Evolutionary conservation across 2,113 vertebrate genomes (phyloP), one percentile per base, ranked within the genome.

Genomic region (Spermophilus dauricus): DNA sequence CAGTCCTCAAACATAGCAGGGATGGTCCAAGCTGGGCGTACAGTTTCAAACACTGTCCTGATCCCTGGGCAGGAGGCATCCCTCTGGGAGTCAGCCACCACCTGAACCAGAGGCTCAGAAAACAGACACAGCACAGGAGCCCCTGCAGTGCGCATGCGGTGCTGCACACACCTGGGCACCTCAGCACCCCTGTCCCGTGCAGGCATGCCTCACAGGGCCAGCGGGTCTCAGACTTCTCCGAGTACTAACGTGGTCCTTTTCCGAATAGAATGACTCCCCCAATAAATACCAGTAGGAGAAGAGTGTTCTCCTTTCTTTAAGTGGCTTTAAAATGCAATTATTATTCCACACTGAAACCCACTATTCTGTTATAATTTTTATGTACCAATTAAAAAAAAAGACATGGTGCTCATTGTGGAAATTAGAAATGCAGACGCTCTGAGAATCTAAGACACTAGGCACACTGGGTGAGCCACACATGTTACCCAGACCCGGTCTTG

Each of bases 221-320:
- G n/a, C 2, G 0, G 5, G 32, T 30, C 34, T 37, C 42, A 30
- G 1, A 18, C 4, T 18, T 18, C 22, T 18, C 24, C 11, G 4
- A 45, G 24, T 30, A 6, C 30, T 1, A 4, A 26, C 14, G 13
- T 3, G 1, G 34, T 37, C 53, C 61, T 53, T 45, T 37, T 9
- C 73, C 18, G 28, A 80, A 28, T 5, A 24, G 18, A 34, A 45
- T 42, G 58, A 26, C 28, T 32, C n/a, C n/a, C n/a, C 51, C 53
- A 48, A 2, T 20, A 18, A 78, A 90, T 22, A 51, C 42, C 20
- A 13, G 34, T 13, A 1, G 28, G 30, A 37, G 34, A 91, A 42
- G n/a, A 30, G 11, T 4, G 7, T 32, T 81, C 7, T 56, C 18
- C 89, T 70, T 39, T 56, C 61, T 42, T 22, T 32, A 4, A 16